A percentile compares a stretch with the other conserved stretches of the same genome.
Evolutionary conservation across 2,797 vertebrate genomes (phyloP).

Genomic region (Molossus molossus): DNA sequence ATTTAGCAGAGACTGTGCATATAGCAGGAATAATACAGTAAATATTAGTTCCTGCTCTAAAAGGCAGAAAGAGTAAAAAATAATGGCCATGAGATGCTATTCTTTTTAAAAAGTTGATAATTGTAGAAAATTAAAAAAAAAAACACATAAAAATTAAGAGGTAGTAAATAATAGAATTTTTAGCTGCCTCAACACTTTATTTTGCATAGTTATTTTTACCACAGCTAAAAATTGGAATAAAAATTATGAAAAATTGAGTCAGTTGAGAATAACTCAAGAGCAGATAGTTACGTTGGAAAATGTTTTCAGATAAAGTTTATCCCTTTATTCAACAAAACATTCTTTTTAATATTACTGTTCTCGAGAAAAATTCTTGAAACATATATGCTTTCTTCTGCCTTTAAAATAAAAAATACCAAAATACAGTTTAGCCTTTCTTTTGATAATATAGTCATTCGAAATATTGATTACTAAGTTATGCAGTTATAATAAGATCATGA

Average conservation of each 20-base stretch:
- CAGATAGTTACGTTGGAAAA: neutral
- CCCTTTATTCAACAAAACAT: neutral
- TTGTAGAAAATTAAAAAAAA: constrained; percentile 30
- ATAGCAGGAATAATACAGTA: neutral
- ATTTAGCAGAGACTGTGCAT: neutral
- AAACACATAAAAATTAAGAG: neutral
- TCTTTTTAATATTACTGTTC: constrained; percentile 3
- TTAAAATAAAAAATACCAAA: neutral
- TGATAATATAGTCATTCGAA: constrained; percentile 4
- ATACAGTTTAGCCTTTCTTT: neutral
- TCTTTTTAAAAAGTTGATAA: neutral
- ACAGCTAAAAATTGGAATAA: neutral
- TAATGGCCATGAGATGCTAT: neutral
- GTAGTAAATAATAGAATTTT: neutral
- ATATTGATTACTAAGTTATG: constrained; percentile 38
- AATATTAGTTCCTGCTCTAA: neutral
- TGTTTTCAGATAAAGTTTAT: neutral
- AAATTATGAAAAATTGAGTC: neutral
- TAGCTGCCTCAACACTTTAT: neutral
- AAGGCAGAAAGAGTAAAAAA: neutral
- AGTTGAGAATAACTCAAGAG: neutral
- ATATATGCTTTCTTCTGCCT: neutral
- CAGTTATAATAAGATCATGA: constrained; percentile 15
- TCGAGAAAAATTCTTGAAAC: neutral
- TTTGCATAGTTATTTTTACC: neutral